Evolutionary conservation across 2,797 vertebrate genomes (phyloP).

Genomic region (Mormyrus hasselquistii): DNA sequence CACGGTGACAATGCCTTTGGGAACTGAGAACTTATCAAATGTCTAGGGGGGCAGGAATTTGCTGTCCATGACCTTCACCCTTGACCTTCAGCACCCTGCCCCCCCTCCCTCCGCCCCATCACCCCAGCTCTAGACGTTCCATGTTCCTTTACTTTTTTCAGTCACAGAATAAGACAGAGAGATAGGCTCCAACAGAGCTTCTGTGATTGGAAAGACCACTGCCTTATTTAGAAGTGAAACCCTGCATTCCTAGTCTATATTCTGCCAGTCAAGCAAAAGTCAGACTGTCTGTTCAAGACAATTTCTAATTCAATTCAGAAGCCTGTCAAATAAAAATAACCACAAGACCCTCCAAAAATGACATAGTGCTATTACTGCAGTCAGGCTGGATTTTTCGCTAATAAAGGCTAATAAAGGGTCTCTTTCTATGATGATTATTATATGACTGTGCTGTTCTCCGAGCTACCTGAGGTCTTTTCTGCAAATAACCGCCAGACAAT

Average conservation of each 20-base stretch:
- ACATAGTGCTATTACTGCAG: background rate
- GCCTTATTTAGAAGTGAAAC: slow-evolving; percentile 9
- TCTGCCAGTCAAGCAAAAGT: slow-evolving; percentile 8
- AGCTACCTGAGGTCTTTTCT: background rate
- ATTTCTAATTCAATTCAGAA: background rate
- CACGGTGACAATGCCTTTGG: slow-evolving; percentile 15
- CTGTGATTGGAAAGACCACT: background rate
- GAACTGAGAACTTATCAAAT: slow-evolving; percentile 16
- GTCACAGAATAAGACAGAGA: background rate
- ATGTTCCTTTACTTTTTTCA: slow-evolving; percentile 12
- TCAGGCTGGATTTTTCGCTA: background rate
- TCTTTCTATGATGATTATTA: background rate
- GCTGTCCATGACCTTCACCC: background rate
- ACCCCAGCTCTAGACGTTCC: background rate
- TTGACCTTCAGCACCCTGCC: background rate
- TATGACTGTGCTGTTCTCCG: background rate
- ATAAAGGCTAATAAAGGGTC: background rate
- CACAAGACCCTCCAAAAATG: background rate
- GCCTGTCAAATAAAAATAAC: background rate
- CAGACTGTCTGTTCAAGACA: background rate
- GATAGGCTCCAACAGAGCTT: background rate
- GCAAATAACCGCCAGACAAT: background rate
- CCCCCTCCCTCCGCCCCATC: background rate
- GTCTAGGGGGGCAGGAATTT: background rate
- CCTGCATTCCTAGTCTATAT: background rate